These are phyloP conservation scores for Himalopsyche anomala DNA, from an alignment of 2,888 invertebrate genomes.

Conservation along the genomic window DNA sequence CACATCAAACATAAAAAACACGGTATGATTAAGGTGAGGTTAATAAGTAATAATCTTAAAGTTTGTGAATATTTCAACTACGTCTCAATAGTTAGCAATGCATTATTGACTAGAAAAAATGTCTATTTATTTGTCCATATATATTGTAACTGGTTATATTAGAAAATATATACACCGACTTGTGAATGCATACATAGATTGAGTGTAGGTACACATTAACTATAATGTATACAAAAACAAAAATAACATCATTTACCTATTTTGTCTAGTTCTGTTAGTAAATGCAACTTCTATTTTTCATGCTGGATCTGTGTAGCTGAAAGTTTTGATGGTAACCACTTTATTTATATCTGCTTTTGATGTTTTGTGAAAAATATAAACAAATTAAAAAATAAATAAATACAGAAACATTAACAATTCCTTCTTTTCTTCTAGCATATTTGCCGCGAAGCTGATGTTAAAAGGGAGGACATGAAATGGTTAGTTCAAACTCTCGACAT, in stretches of 20 bases:
- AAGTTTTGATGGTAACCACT: slow-evolving; percentile 75
- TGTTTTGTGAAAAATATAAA: slow-evolving; percentile 27
- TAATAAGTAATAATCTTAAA: no score
- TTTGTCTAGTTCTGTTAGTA: neutral
- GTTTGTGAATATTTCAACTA: no score
- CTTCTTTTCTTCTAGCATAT: slow-evolving; percentile 80
- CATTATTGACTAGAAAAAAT: no score
- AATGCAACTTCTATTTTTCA: slow-evolving; percentile 61
- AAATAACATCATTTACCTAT: neutral
- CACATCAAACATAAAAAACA: no score
- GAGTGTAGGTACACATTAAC: no score
- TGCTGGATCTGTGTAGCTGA: slow-evolving; percentile 72
- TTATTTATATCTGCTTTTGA: slow-evolving; percentile 23
- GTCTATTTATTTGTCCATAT: no score
- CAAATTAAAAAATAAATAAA: neutral
- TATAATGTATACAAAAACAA: no score
- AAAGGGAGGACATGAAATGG: slow-evolving; percentile 97
- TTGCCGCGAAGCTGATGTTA: slow-evolving; percentile 92
- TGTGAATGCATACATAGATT: no score
- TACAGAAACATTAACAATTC: neutral
- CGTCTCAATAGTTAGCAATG: no score
- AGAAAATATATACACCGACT: no score
- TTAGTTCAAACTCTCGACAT: slow-evolving; percentile 93
- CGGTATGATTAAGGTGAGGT: no score
- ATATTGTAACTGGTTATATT: no score